These are phyloP conservation scores for Montifringilla adamsi DNA, from an alignment of 2,113 vertebrate genomes.

Conservation along the genomic window DNA sequence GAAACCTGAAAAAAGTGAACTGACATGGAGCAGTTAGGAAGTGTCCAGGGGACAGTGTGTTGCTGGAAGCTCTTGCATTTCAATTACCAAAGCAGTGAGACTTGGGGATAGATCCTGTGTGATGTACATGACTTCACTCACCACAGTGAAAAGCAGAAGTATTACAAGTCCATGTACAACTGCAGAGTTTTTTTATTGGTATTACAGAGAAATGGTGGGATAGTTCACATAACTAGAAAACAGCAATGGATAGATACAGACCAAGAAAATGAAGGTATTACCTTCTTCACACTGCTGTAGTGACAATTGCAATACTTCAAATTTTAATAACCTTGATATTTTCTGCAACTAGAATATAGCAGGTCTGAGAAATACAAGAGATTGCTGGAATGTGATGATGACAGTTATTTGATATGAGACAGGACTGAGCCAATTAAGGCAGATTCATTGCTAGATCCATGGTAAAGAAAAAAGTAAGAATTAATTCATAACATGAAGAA, in stretches of 20 bases:
- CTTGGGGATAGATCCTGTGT: rapidly evolving
- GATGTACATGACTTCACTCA: rapidly evolving
- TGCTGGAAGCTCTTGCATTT: neutral
- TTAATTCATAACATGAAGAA: neutral
- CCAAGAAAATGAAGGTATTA: neutral
- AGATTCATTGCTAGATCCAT: neutral
- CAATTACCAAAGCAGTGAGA: neutral
- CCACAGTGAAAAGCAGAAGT: rapidly evolving
- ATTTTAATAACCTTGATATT: neutral
- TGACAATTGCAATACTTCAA: neutral
- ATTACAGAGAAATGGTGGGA: neutral
- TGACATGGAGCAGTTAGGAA: neutral
- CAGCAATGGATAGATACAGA: neutral
- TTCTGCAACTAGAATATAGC: neutral
- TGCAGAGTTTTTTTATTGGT: neutral
- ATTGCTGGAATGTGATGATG: neutral
- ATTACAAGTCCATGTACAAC: neutral
- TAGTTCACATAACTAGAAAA: neutral
- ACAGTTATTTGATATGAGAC: neutral
- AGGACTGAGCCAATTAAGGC: neutral
- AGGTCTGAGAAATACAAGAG: neutral
- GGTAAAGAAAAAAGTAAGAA: neutral
- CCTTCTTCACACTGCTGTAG: neutral
- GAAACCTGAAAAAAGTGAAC: neutral
- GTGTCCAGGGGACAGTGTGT: neutral